These are phyloP conservation scores for Bufotes viridis DNA, from an alignment of 2,797 vertebrate species.

Conservation along the genomic window DNA sequence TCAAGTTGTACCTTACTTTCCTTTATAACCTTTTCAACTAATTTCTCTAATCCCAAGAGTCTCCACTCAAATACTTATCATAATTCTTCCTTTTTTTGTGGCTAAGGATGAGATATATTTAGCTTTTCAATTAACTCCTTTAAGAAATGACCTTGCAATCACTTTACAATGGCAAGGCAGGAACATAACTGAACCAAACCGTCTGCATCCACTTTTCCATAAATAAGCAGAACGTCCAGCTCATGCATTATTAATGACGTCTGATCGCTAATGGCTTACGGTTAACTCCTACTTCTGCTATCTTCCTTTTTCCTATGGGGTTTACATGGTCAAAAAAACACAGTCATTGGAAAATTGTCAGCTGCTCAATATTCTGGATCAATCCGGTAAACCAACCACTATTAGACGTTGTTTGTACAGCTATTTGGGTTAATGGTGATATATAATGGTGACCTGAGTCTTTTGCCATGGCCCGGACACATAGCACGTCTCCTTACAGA, in stretches of 20 bases:
- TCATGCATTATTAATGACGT: constrained; percentile 28
- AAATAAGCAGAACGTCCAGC: background rate
- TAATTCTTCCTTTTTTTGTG: background rate
- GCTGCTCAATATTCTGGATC: background rate
- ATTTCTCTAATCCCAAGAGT: background rate
- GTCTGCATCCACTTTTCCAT: background rate
- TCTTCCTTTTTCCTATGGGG: background rate
- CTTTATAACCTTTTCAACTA: background rate
- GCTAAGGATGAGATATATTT: background rate
- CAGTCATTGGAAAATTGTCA: background rate
- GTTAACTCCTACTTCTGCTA: background rate
- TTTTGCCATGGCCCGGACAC: background rate
- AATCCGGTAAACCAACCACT: background rate
- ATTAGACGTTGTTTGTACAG: background rate
- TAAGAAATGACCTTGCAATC: constrained; percentile 21
- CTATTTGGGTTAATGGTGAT: background rate
- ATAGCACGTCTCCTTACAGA: background rate
- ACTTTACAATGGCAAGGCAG: background rate
- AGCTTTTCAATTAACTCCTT: constrained; percentile 17
- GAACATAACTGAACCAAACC: background rate
- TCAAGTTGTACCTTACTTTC: background rate
- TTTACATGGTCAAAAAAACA: background rate
- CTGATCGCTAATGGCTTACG: constrained; percentile 36
- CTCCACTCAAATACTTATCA: constrained; percentile 1
- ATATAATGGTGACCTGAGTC: background rate